Percentiles rank a stretch among this genome's conserved stretches.
Evolutionary conservation across 2,888 invertebrate genomes (phyloP).

Genomic region (Dolomedes plantarius): DNA sequence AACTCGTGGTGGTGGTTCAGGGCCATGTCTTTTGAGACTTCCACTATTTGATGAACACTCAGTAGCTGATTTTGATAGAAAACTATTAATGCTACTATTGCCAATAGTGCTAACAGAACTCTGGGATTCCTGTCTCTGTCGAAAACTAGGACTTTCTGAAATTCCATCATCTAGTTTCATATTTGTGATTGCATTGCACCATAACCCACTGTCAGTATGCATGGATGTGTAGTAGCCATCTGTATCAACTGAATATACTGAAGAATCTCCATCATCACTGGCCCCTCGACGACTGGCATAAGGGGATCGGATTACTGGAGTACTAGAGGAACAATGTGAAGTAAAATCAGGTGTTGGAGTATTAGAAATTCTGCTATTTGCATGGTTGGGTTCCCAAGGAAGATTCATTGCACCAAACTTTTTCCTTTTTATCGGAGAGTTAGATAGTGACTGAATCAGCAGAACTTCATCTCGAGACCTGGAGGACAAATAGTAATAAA

Average conservation of each 20-base stretch:
- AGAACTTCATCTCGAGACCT: constrained; percentile 58
- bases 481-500: constrained; percentile 6
- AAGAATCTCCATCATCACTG: constrained; percentile 85
- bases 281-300: constrained; percentile 42
- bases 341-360: constrained; percentile 59
- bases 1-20: constrained; percentile 72
- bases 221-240: constrained; percentile 99
- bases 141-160: constrained; percentile 29
- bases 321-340: constrained; percentile 32
- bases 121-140: constrained; percentile 68
- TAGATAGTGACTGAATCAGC: constrained; percentile 29
- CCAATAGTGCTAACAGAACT: constrained; percentile 72
- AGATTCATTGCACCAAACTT: constrained; percentile 10
- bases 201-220: constrained; percentile 94
- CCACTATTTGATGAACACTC: constrained; percentile 71
- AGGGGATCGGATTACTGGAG: constrained; percentile 65
- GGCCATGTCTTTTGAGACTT: constrained; percentile 29
- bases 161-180: constrained; percentile 75
- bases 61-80: constrained; percentile 72
- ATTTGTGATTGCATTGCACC: constrained; percentile 51
- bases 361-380: constrained; percentile 16
- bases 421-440: constrained; percentile 44
- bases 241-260: constrained; percentile 95
- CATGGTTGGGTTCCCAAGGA: constrained; percentile 30
- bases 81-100: constrained; percentile 72